Evolutionary conservation across 2,113 vertebrate genomes (phyloP).

Genomic region (Opisthocomus hoazin): DNA sequence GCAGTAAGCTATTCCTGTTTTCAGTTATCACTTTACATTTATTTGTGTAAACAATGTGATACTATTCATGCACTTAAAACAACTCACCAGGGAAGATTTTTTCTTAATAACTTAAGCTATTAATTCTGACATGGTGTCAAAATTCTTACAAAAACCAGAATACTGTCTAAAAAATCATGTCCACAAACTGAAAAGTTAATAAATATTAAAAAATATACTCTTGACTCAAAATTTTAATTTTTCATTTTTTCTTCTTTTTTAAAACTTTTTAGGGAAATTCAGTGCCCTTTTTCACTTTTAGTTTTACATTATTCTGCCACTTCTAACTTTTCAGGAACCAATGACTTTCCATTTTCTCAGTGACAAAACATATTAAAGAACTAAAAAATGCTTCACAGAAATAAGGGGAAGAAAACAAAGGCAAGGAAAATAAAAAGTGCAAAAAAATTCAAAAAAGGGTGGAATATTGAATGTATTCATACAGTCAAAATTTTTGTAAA

Average conservation of each 20-base stretch:
- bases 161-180: not conserved
- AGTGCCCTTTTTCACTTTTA: not conserved
- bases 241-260: not conserved
- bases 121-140: not conserved
- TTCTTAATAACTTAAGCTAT: not conserved
- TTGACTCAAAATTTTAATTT: not conserved
- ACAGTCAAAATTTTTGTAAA: not conserved
- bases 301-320: not conserved
- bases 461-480: not conserved
- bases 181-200: not conserved
- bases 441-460: accelerated
- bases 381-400: not conserved
- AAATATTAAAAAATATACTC: accelerated
- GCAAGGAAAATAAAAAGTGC: not conserved
- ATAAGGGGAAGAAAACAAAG: not conserved
- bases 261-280: not conserved
- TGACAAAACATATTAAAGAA: not conserved
- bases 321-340: not conserved
- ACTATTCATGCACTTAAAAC: not conserved
- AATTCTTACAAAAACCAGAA: not conserved
- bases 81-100: not conserved
- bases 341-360: not conserved
- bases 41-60: not conserved
- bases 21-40: not conserved
- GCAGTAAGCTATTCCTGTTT: not conserved